Conservation (phyloP, 2,797 vertebrate species). For the Melanotaenia maccullochi region DNA sequence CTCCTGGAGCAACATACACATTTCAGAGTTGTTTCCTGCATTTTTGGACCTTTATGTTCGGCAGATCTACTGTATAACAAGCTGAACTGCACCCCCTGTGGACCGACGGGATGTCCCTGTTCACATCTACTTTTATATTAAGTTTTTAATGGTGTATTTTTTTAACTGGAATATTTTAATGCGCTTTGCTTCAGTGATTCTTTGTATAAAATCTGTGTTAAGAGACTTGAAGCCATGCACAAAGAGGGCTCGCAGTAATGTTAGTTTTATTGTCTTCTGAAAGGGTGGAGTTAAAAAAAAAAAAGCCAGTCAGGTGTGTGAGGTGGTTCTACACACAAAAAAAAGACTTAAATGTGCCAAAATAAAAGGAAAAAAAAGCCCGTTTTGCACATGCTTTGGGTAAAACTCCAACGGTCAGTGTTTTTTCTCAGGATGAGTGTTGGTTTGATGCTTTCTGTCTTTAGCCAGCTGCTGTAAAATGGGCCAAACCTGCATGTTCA, state of each 20-base stretch:
- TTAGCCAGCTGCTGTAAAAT: constrained; percentile 69
- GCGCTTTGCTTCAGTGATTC: constrained; percentile 66
- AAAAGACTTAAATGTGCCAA: constrained; percentile 76
- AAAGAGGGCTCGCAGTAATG: constrained; percentile 31
- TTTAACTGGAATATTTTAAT: constrained; percentile 74
- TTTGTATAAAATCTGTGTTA: constrained; percentile 62
- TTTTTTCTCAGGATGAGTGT: constrained; percentile 73
- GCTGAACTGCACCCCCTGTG: constrained; percentile 70
- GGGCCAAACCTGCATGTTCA: constrained; percentile 75
- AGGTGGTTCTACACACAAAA: constrained; percentile 12
- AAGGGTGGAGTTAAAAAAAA: neutral
- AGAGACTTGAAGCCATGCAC: constrained; percentile 73
- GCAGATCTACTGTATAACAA: constrained; percentile 78
- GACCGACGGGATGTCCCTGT: constrained; percentile 48
- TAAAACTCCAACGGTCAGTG: constrained; percentile 48
- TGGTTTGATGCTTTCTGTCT: constrained; percentile 61
- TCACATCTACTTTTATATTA: constrained; percentile 65
- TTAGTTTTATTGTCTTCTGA: constrained; percentile 31
- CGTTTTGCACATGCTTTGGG: constrained; percentile 56
- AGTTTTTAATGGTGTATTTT: constrained; percentile 67
- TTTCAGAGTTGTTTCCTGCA: constrained; percentile 55
- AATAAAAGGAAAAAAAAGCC: constrained; percentile 45
- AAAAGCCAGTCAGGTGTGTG: constrained; percentile 15
- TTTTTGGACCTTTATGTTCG: constrained; percentile 63
- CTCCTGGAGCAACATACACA: constrained; percentile 44